Conservation (phyloP, 2,113 vertebrate genomes). For the Cacatua alba region DNA sequence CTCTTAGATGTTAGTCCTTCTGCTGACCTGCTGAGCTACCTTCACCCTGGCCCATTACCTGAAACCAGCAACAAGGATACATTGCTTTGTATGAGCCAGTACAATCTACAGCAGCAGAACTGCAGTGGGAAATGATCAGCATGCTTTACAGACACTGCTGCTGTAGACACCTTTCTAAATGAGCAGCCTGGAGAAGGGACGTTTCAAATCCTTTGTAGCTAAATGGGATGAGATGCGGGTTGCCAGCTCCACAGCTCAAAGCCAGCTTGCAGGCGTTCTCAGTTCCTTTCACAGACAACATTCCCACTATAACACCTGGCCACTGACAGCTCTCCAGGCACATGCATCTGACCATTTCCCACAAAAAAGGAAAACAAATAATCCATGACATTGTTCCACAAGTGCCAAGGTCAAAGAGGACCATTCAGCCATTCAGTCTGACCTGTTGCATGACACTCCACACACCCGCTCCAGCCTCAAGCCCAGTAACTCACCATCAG, state of each 20-base stretch:
- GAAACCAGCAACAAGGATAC: not conserved
- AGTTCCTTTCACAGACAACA: not conserved
- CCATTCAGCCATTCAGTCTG: not conserved
- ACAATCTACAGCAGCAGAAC: not conserved
- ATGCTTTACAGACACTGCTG: not conserved
- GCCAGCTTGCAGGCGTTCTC: not conserved
- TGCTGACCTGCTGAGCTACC: not conserved
- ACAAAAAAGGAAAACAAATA: not conserved
- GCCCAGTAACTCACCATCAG: not conserved
- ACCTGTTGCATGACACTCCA: not conserved
- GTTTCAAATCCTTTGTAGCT: not conserved
- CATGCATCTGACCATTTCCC: not conserved
- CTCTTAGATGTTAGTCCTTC: not conserved
- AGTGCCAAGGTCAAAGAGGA: not conserved
- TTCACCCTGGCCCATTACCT: not conserved
- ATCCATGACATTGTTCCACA: accelerated
- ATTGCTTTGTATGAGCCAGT: not conserved
- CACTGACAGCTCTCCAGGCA: not conserved
- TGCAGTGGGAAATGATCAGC: not conserved
- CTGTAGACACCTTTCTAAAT: not conserved
- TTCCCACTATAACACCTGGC: not conserved
- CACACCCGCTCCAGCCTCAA: not conserved
- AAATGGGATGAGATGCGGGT: not conserved
- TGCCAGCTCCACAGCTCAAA: not conserved
- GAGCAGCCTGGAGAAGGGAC: not conserved